These are phyloP conservation scores for Crioceris asparagi DNA, from an alignment of 2,888 invertebrate genomes.

Conservation along the genomic window DNA sequence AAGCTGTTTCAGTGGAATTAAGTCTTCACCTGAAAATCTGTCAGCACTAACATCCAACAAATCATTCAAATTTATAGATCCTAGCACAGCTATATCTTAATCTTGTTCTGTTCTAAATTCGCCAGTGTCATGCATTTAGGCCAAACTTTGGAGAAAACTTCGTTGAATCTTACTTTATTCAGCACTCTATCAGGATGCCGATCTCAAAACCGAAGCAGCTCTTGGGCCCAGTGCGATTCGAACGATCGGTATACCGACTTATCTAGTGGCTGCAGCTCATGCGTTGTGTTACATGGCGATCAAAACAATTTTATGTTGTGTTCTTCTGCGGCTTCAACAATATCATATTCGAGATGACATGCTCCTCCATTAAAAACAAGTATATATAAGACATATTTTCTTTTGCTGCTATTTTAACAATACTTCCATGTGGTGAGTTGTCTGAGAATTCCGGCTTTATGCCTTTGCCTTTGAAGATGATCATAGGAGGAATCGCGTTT, in stretches of 20 bases:
- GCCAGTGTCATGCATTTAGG: background rate
- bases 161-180: background rate
- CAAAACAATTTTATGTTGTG: conserved; percentile 25
- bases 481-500: background rate
- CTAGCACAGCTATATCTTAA: conserved; percentile 1
- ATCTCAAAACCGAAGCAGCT: conserved; percentile 9
- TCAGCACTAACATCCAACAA: background rate
- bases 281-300: conserved; percentile 31
- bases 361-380: conserved; percentile 26
- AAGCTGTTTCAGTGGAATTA: conserved; percentile 1
- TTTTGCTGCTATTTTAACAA: conserved; percentile 20
- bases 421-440: conserved; percentile 12
- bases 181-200: background rate
- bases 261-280: conserved; percentile 31
- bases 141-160: background rate
- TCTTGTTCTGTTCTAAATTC: background rate
- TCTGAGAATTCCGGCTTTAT: conserved; percentile 3
- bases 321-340: conserved; percentile 25
- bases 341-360: conserved; percentile 23
- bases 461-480: conserved; percentile 5
- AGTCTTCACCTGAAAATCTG: conserved; percentile 1
- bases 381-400: conserved; percentile 23
- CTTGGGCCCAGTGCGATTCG: conserved; percentile 30
- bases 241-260: conserved; percentile 28
- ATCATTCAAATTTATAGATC: background rate